Base-by-base conservation (phyloP, 2,797 vertebrate genomes). In the Takifugu rubripes region DNA sequence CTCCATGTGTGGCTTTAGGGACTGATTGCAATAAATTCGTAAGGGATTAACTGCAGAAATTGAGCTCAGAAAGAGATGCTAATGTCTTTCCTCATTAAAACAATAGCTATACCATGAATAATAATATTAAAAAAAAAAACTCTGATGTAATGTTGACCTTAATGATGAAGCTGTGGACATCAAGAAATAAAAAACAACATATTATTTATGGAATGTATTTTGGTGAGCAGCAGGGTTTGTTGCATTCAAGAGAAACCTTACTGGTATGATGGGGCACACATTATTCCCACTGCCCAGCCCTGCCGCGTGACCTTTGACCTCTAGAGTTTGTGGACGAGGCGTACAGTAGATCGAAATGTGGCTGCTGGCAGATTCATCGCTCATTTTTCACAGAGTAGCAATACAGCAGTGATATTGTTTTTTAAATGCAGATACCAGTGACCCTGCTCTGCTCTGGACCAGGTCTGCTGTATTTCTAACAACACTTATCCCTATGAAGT, bases 241-340 rank as follows among this genome's bases (percentile, higher is more conserved):
- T 54, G 59, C 81, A 50, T 65, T 52, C 66, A 70, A 81, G 75
- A 75, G 62, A 81, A 88, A 86, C 84, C 83, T 87, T 85, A 86
- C 87, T 87, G 86, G 84, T 89, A 81, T 85, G 77, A 85, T 72
- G 57, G 79, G 74, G 68, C 62, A 72, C 49, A 62, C 36, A 44
- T 54, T 40, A 25, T 46, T 77, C 67, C 51, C 52, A 63, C 59
- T 66, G 60, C 27, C 48, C 51, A 31, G 45, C 48, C 25, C 42
- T 4, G 49, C 42, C 29, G 26, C 14, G 15, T 26, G 5, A 43
- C 42, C 48, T 54, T 33, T 51, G 14, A 53, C 49, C 43, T 61
- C 25, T 31, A 36, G 55, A 47, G 51, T 64, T 36, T 48, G 64
- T 47, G 49, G 51, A 24, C 49, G 5, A 44, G 60, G 44, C 21